These are phyloP conservation scores for Callipepla squamata DNA, from an alignment of 2,113 vertebrate genomes.

Conservation along the genomic window DNA sequence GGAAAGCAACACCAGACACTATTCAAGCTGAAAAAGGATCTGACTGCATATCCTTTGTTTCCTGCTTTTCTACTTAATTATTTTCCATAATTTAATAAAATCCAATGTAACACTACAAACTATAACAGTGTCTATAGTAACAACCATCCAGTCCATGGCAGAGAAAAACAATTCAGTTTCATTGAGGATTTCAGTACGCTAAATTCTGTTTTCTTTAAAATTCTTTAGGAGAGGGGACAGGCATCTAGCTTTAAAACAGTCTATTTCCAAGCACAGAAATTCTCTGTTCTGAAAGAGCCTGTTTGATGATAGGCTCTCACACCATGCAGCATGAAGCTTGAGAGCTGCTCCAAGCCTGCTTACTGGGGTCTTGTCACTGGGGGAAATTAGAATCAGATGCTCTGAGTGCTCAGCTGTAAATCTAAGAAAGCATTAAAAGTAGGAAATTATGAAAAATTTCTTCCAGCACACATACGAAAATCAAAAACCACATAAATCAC, in stretches of 20 bases:
- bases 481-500: neutral
- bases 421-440: neutral
- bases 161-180: neutral
- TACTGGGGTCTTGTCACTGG: neutral
- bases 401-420: neutral
- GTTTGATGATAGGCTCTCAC: neutral
- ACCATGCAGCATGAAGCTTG: neutral
- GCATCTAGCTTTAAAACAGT: neutral
- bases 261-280: neutral
- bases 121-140: neutral
- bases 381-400: constrained; percentile 24
- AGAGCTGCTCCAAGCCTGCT: neutral
- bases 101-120: neutral
- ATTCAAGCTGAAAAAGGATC: neutral
- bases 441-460: neutral
- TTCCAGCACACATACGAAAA: neutral
- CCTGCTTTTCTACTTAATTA: constrained; percentile 16
- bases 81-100: constrained; percentile 45
- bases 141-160: neutral
- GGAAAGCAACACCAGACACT: constrained; percentile 9
- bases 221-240: neutral
- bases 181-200: neutral
- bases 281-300: neutral
- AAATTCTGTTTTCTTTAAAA: neutral
- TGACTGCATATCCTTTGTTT: neutral